Evolutionary conservation across 2,113 vertebrate species (phyloP).

Genomic region (Apodemus sylvaticus): DNA sequence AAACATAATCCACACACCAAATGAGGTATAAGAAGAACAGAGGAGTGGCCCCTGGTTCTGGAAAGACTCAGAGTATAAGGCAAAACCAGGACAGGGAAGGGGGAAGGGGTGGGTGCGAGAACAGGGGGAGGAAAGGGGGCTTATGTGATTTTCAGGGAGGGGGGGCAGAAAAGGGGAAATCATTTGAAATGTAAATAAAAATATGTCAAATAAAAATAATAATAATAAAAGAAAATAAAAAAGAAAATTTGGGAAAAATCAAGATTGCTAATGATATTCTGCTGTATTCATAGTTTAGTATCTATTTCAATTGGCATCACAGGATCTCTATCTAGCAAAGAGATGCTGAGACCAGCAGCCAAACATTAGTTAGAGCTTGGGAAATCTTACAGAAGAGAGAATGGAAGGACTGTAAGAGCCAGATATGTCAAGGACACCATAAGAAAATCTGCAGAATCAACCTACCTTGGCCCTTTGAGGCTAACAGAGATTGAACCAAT

Average conservation of each 20-base stretch:
- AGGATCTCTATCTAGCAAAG: not conserved
- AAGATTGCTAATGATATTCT: not conserved
- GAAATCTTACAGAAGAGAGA: not conserved
- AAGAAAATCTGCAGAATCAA: not conserved
- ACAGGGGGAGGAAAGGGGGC: no score
- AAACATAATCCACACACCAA: no score
- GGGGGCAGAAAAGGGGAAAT: no score
- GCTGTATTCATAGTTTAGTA: not conserved
- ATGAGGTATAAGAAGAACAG: no score
- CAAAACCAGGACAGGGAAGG: no score
- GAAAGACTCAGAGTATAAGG: no score
- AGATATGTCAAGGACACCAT: not conserved
- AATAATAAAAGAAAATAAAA: not conserved
- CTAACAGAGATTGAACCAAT: not conserved
- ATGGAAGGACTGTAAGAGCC: not conserved
- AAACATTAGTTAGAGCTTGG: not conserved
- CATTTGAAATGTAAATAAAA: no score
- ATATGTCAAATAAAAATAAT: not conserved
- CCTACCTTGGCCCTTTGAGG: not conserved
- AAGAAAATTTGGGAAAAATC: not conserved
- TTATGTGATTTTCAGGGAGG: no score
- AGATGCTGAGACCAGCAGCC: not conserved
- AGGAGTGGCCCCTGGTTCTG: no score
- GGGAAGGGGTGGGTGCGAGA: no score
- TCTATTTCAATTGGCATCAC: not conserved